Evolutionary conservation across 2,888 invertebrate species (phyloP).

Genomic region (Eulithis prunata): DNA sequence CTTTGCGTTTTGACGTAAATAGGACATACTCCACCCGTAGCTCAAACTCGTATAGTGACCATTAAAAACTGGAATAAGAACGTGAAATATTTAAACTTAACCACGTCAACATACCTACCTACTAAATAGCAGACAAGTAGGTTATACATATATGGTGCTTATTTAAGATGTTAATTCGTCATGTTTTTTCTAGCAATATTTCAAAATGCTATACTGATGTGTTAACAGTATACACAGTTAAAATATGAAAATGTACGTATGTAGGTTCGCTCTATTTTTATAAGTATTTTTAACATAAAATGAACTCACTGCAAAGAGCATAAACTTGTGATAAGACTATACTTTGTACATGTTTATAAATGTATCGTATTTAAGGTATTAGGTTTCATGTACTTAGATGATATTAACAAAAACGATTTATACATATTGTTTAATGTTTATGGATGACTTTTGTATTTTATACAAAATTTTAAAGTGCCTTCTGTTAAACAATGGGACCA

Average conservation of each 20-base stretch:
- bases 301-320: slow-evolving; percentile 51
- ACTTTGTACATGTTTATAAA: slow-evolving; percentile 39
- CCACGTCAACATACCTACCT: background rate
- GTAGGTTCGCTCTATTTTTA: slow-evolving; percentile 9
- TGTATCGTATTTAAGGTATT: slow-evolving; percentile 27
- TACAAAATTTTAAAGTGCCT: slow-evolving; percentile 65
- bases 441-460: slow-evolving; percentile 38
- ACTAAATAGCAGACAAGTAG: slow-evolving; percentile 9
- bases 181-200: background rate
- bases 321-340: slow-evolving; percentile 64
- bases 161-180: slow-evolving; percentile 3
- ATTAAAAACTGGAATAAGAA: background rate
- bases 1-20: too few species aligned
- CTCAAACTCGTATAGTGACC: too few species aligned
- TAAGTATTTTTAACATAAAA: slow-evolving; percentile 14
- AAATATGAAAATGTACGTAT: slow-evolving; percentile 4
- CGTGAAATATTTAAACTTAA: background rate
- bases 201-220: background rate
- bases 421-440: slow-evolving; percentile 34
- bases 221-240: background rate
- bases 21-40: too few species aligned
- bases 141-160: slow-evolving; percentile 23
- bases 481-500: slow-evolving; percentile 69
- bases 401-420: slow-evolving; percentile 29
- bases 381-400: slow-evolving; percentile 32